Evolutionary conservation across 2,797 vertebrate genomes (phyloP).

Genomic region (Prionace glauca): DNA sequence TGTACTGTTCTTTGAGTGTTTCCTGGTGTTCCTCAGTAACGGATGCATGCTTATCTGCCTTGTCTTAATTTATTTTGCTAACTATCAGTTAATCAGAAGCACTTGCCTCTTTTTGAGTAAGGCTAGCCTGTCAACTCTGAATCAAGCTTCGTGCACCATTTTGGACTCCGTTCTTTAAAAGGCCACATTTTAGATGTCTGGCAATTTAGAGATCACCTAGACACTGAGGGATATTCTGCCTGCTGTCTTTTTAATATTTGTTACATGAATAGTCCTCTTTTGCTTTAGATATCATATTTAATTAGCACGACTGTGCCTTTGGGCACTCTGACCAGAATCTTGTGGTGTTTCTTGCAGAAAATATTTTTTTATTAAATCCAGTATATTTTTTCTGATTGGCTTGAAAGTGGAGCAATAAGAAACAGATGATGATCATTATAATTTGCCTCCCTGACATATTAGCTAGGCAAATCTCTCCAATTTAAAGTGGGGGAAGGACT

Average conservation of each 20-base stretch:
- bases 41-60: not conserved
- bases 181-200: not conserved
- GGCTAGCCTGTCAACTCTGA: no score
- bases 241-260: not conserved
- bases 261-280: not conserved
- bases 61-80: not conserved
- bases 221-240: not conserved
- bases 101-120: no score
- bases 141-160: no score
- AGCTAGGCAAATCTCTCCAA: not conserved
- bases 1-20: no score
- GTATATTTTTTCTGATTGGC: not conserved
- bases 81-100: not conserved
- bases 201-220: not conserved
- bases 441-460: not conserved
- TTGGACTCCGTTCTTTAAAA: no score
- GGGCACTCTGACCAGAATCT: not conserved
- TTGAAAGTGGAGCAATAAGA: not conserved
- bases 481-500: not conserved
- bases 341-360: not conserved
- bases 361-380: not conserved
- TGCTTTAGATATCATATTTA: not conserved
- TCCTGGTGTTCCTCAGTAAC: not conserved
- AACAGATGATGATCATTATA: not conserved
- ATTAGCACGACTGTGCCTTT: not conserved